Base-by-base conservation (phyloP, 2,113 vertebrate species). In the Ptychochromis oligacanthus region DNA sequence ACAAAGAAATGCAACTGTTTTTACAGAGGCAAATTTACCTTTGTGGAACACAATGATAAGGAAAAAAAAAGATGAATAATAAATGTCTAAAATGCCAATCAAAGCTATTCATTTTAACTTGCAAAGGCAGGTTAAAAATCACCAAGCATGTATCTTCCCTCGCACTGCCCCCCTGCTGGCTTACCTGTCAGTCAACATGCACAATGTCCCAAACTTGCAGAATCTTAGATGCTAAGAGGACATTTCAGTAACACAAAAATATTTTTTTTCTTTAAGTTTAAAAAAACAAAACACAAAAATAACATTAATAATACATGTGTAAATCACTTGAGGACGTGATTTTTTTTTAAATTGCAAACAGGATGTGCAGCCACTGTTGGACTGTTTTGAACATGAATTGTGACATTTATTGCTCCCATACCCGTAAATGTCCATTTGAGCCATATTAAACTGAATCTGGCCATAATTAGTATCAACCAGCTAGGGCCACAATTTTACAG, bases 151-250 rank as follows among this genome's bases (percentile, higher is more conserved):
- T 31, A 46, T 67, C 67, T 59, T 24, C 24, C 72, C 61, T 76
- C 31, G 22, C 67, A 24, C 36, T 26, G 46, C 38, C 76, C 83
- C 72, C 88, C 87, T 70, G 85, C 83, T 84, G 87, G 26, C 79
- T 78, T 65, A 80, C 77, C 84, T 90, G 89, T 84, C 91, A 76
- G 31, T 92, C 89, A 90, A 82, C 60, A 14, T 24, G 43, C 58
- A 24, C 64, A 70, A 75, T 56, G 75, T 54, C 62, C 62, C 74
- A 65, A 56, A 60, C 22, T 74, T 79, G 76, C 85, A 88, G 56
- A 75, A 28, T 18, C 75, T 34, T 20, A 56, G 54, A 56, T 17
- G 61, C 59, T 46, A 55, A 57, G 28, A 28, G 26, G 24, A 26
- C 20, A 2, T 57, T 79, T 22, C 38, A 49, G 31, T 31, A 20